Conservation (phyloP, 2,113 vertebrate species). For the Turnix velox region DNA sequence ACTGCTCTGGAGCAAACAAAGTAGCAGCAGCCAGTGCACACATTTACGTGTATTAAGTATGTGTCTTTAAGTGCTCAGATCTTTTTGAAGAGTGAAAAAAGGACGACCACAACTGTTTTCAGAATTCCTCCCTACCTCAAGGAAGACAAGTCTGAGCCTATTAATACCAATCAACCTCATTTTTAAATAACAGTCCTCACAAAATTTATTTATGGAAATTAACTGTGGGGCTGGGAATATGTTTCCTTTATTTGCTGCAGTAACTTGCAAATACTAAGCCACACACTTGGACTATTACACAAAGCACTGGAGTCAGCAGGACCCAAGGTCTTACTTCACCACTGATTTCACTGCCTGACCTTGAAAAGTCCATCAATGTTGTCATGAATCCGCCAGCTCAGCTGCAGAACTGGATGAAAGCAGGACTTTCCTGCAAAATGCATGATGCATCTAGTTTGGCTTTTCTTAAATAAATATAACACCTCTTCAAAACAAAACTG, state of each 20-base stretch:
- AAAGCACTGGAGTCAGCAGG: not conserved
- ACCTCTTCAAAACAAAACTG: not conserved
- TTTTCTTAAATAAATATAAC: conserved; percentile 39
- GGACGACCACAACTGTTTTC: not conserved
- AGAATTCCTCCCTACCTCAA: not conserved
- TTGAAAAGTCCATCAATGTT: conserved; percentile 5
- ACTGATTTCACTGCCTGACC: not conserved
- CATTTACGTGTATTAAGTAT: not conserved
- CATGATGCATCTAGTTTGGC: not conserved
- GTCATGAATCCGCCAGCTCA: not conserved
- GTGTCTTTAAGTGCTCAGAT: not conserved
- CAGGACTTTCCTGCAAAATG: not conserved
- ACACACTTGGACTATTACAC: not conserved
- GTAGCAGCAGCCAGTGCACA: not conserved
- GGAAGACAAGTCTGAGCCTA: not conserved
- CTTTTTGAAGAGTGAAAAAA: not conserved
- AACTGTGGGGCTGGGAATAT: not conserved
- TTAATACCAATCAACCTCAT: not conserved
- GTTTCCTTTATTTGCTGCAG: not conserved
- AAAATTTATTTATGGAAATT: conserved; percentile 12
- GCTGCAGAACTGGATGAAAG: not conserved
- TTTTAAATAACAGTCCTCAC: not conserved
- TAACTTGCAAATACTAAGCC: not conserved
- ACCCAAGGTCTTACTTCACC: not conserved
- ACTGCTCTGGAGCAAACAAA: not conserved